These are phyloP conservation scores for Diarsia brunnea DNA, from an alignment of 2,888 invertebrate species.

Conservation along the genomic window DNA sequence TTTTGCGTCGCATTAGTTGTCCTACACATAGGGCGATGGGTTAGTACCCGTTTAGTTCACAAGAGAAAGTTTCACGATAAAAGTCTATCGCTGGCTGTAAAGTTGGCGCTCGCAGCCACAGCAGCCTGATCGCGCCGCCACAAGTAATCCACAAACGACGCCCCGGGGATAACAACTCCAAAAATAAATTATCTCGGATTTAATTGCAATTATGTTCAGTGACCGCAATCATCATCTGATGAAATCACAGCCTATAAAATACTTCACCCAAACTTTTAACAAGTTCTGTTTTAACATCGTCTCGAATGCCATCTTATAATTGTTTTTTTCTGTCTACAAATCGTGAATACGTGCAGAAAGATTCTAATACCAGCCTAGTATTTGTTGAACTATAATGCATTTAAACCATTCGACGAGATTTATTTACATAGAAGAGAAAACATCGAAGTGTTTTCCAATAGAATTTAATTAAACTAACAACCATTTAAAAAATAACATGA, in stretches of 20 bases:
- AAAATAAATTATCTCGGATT: slow-evolving; percentile 75
- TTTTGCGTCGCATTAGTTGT: slow-evolving; percentile 24
- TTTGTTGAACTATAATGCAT: slow-evolving; percentile 32
- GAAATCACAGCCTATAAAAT: slow-evolving; percentile 62
- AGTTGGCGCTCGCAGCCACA: slow-evolving; percentile 59
- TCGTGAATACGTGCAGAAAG: slow-evolving; percentile 59
- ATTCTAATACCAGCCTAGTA: slow-evolving; percentile 33
- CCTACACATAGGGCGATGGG: slow-evolving; percentile 28
- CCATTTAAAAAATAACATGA: slow-evolving; percentile 45
- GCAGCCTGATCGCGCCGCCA: slow-evolving; percentile 59
- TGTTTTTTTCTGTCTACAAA: slow-evolving; percentile 65
- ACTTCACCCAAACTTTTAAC: slow-evolving; percentile 57
- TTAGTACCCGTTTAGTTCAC: slow-evolving; percentile 46
- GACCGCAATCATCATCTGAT: slow-evolving; percentile 74
- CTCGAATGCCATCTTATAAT: slow-evolving; percentile 65
- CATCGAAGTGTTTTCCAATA: slow-evolving; percentile 47
- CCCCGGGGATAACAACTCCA: slow-evolving; percentile 69
- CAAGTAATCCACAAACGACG: slow-evolving; percentile 65
- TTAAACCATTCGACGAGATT: slow-evolving; percentile 37
- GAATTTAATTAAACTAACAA: slow-evolving; percentile 52
- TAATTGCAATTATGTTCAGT: slow-evolving; percentile 76
- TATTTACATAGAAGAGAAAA: slow-evolving; percentile 35
- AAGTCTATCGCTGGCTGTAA: slow-evolving; percentile 63
- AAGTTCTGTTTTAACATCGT: slow-evolving; percentile 61
- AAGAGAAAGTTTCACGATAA: slow-evolving; percentile 66